Evolutionary conservation across 1,140 invertebrate genomes (phyloP).

Genomic region (Drosophila suzukii): DNA sequence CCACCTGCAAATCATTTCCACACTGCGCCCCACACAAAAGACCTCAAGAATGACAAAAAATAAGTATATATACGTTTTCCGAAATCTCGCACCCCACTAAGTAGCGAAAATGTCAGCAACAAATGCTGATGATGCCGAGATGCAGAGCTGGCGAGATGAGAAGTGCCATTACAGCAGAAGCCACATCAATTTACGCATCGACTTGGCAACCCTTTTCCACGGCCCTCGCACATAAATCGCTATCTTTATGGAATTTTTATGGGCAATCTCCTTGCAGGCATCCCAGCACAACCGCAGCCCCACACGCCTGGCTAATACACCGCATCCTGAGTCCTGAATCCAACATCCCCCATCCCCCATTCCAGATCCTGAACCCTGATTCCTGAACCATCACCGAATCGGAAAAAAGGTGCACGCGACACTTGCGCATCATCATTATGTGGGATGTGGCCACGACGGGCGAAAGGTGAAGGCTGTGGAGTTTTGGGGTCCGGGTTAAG

Average conservation of each 20-base stretch:
- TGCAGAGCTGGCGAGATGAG: constrained; percentile 40
- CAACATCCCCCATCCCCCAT: constrained; percentile 13
- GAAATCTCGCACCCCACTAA: constrained; percentile 52
- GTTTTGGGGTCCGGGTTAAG: constrained; percentile 59
- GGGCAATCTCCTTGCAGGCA: constrained; percentile 83
- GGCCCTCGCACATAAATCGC: constrained; percentile 74
- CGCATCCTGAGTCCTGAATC: constrained; percentile 53
- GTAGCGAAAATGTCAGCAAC: constrained; percentile 79
- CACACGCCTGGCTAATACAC: constrained; percentile 69
- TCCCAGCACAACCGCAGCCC: constrained; percentile 45
- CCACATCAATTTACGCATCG: constrained; percentile 79
- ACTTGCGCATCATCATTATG: constrained; percentile 78
- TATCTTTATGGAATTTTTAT: constrained; percentile 84
- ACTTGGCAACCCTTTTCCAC: constrained; percentile 74
- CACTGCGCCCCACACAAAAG: constrained; percentile 63
- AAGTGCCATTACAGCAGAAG: constrained; percentile 78
- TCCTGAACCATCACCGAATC: constrained; percentile 3
- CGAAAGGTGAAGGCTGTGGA: constrained; percentile 26
- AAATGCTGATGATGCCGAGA: constrained; percentile 74
- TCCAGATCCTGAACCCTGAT: constrained; percentile 8
- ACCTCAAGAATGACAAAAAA: constrained; percentile 50
- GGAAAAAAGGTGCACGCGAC: constrained; percentile 72
- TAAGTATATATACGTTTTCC: constrained; percentile 3
- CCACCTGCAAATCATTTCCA: constrained; percentile 84
- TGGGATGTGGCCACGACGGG: constrained; percentile 40